Base-by-base conservation (phyloP, 2,888 invertebrate species). In the Petrolisthes cinctipes region DNA sequence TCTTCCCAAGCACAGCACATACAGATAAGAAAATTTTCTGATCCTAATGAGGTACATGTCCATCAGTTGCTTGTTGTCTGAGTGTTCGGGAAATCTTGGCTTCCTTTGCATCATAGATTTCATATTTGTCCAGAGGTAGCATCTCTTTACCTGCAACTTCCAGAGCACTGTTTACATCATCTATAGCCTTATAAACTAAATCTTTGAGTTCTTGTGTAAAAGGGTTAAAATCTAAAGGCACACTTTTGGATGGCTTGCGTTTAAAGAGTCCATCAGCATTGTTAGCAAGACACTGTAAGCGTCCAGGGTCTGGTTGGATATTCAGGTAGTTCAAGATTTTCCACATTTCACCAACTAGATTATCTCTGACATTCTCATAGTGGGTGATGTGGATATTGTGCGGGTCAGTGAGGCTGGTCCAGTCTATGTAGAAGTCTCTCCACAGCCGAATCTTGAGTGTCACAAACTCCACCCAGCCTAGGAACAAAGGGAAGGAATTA, bases 391-490 rank as follows among this genome's bases (percentile, higher is more conserved):
- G 86, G 53, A 91, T 83, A 14, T 88, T 56, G 4, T 71, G 57
- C n/a, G 85, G 83, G 7, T 86, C 23, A 23, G 86, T 86, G 9
- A 51, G 83, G 4, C 80, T 82, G 0, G 91, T 76, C 91, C 91
- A 91, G 83, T 91, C 91, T 1, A 83, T 37, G 81, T 91, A 91
- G 82, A 91, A 90, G 9, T 85, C 83, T 78, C 84, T 83, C 91
- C 91, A 91, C 2, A 90, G 83, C 20, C 68, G 53, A 11, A 89
- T 87, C 83, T 91, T 91, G 20, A 90, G 84, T 0, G 68, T 54
- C 11, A 91, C 91, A 75, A 91, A 91, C 7, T 85, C 80, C 20
- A 84, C 89, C 91, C 91, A 91, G 57, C 90, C 91, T 91, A n/a
- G 37, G 37, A 53, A 37, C n/a, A n/a, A n/a, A n/a, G n/a, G 37